A percentile compares a stretch with the other conserved stretches of the same genome.
These are phyloP conservation scores for Armadillidium nasatum DNA, from an alignment of 1,140 invertebrate species.

Conservation along the genomic window DNA sequence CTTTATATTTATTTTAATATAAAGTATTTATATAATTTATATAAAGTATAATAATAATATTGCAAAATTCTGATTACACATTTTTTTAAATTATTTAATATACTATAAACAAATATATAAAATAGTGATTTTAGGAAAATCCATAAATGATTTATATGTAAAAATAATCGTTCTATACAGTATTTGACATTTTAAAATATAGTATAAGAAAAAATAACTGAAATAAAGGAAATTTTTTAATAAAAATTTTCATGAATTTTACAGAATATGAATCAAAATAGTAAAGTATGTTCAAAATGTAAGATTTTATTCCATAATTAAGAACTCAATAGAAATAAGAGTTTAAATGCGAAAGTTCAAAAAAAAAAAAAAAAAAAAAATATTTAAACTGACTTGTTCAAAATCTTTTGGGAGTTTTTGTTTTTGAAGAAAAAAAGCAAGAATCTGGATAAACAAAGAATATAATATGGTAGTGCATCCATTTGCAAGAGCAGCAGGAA, in stretches of 20 bases:
- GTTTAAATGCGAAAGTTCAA: not conserved
- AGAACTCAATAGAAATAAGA: not conserved
- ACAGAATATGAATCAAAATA: not conserved
- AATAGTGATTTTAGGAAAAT: not conserved
- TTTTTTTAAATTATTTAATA: not conserved
- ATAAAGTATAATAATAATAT: not conserved
- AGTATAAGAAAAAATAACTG: no score
- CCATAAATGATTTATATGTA: no score
- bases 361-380: not conserved
- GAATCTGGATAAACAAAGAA: not conserved
- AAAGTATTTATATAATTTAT: no score
- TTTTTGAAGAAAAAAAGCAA: not conserved
- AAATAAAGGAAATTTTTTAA: no score
- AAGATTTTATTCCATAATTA: not conserved
- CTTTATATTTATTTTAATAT: not conserved
- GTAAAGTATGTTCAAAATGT: not conserved
- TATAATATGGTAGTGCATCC: not conserved
- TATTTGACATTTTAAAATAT: no score
- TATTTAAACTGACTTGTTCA: not conserved
- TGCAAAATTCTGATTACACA: not conserved
- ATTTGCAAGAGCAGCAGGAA: not conserved
- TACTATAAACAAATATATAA: not conserved
- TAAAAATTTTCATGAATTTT: no score
- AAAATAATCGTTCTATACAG: no score
- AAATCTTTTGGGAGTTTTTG: not conserved